Percentiles rank a stretch among this genome's conserved stretches.
phyloP scores from a whole-genome alignment of 2,113 vertebrate genomes.

The Laticauda colubrina region DNA sequence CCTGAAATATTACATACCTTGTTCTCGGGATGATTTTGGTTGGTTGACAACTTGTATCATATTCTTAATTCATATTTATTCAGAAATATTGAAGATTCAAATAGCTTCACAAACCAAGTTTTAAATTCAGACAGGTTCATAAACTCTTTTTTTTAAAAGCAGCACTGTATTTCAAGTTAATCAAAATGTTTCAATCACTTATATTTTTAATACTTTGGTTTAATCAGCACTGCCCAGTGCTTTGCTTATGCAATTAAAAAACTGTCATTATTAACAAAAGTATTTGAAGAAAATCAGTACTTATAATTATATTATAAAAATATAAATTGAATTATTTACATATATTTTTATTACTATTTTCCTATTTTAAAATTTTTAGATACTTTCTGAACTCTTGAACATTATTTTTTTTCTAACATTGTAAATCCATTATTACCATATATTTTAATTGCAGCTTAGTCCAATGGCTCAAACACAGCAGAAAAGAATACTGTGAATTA shows the following conservation, averaged over 20 bases:
- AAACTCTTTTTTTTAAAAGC: neutral
- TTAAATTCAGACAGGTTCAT: neutral
- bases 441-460: slow-evolving; percentile 85
- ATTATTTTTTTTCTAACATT: neutral
- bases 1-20: neutral
- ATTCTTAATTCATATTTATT: neutral
- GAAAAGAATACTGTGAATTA: slow-evolving; percentile 99
- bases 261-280: neutral
- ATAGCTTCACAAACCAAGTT: neutral
- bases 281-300: neutral
- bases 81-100: neutral
- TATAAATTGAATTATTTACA: neutral
- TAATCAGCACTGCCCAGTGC: neutral
- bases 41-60: neutral
- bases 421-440: neutral
- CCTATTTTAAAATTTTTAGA: neutral
- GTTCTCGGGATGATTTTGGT: neutral
- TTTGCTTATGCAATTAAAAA: neutral
- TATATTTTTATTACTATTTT: neutral
- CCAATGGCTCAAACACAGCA: slow-evolving; percentile 99
- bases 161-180: neutral
- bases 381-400: neutral
- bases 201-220: neutral
- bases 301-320: neutral
- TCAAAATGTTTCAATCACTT: neutral